A percentile compares a stretch with the other conserved stretches of the same genome.
Conservation (phyloP, 2,888 invertebrate species). For the Liposcelis brunnea region DNA sequence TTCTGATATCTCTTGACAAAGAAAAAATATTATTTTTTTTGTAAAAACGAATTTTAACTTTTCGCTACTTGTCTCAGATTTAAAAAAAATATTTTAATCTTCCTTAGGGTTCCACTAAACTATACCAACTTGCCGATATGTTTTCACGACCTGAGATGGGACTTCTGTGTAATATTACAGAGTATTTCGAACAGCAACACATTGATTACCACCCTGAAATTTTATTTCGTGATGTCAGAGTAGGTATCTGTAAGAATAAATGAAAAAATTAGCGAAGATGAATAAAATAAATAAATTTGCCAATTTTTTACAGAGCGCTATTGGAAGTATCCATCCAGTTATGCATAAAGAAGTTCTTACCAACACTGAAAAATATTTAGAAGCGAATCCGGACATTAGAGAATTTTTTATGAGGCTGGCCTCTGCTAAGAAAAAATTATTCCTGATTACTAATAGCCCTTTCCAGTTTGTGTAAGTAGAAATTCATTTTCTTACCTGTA, state of each 20-base stretch:
- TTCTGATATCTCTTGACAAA: conserved; percentile 1
- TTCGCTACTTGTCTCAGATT: conserved; percentile 16
- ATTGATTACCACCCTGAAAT: conserved; percentile 93
- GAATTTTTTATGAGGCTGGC: conserved; percentile 59
- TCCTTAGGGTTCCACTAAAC: conserved; percentile 29
- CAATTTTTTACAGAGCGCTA: conserved; percentile 50
- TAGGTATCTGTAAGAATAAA: conserved; percentile 24
- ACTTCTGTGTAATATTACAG: conserved; percentile 79
- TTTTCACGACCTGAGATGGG: conserved; percentile 96
- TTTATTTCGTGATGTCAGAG: conserved; percentile 85
- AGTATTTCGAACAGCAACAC: conserved; percentile 75
- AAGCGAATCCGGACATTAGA: conserved; percentile 52
- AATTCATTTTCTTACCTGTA: conserved; percentile 1
- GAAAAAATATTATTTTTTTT: background rate
- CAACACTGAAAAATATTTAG: conserved; percentile 63
- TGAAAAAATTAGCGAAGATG: background rate
- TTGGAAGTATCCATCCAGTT: conserved; percentile 69
- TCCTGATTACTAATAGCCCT: conserved; percentile 93
- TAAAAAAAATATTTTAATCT: conserved; percentile 13
- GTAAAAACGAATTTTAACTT: background rate
- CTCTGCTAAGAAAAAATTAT: conserved; percentile 65
- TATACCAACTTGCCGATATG: conserved; percentile 90
- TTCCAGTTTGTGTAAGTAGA: conserved; percentile 78
- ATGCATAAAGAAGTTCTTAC: conserved; percentile 81
- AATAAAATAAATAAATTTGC: background rate